A percentile compares a stretch with the other conserved stretches of the same genome.
Conservation (phyloP, 2,888 invertebrate genomes). For the Oscheius sp. region DNA sequence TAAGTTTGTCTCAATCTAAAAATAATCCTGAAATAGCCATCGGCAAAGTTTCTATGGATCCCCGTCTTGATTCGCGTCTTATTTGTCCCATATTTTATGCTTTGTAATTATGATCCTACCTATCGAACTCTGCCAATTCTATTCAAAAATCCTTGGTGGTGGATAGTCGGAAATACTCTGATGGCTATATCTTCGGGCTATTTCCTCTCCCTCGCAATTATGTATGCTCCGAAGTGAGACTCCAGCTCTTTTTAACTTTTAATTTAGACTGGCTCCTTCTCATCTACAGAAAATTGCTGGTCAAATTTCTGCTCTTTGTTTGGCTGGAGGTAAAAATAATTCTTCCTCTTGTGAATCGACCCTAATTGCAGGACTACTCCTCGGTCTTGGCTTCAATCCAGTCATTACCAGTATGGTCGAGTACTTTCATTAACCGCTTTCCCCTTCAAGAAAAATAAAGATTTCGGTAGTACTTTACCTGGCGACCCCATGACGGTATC, state of each 20-base stretch:
- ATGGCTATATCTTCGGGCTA: constrained; percentile 91
- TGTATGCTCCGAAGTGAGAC: constrained; percentile 93
- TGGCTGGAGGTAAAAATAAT: constrained; percentile 36
- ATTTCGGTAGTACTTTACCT: too few relatives aligned
- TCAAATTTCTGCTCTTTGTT: constrained; percentile 38
- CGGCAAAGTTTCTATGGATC: constrained; percentile 81
- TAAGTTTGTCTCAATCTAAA: too few relatives aligned
- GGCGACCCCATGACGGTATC: too few relatives aligned
- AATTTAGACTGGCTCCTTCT: constrained; percentile 66
- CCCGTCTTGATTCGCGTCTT: constrained; percentile 80
- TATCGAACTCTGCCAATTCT: constrained; percentile 78
- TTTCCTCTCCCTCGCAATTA: constrained; percentile 88
- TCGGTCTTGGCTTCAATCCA: constrained; percentile 41
- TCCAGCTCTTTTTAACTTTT: too few relatives aligned
- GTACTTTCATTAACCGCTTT: neutral
- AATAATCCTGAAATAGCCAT: too few relatives aligned
- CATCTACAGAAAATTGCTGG: constrained; percentile 42
- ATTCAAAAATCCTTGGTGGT: constrained; percentile 78
- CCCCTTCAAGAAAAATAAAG: too few relatives aligned
- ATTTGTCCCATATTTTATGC: constrained; percentile 87
- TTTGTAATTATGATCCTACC: constrained; percentile 82
- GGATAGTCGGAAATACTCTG: constrained; percentile 73
- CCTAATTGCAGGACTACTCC: constrained; percentile 28
- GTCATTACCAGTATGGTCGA: constrained; percentile 42
- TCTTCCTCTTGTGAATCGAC: too few relatives aligned